Evolutionary conservation across 2,797 vertebrate genomes (phyloP), one percentile per base, ranked within the genome.

Genomic region (Hippoglossus hippoglossus): DNA sequence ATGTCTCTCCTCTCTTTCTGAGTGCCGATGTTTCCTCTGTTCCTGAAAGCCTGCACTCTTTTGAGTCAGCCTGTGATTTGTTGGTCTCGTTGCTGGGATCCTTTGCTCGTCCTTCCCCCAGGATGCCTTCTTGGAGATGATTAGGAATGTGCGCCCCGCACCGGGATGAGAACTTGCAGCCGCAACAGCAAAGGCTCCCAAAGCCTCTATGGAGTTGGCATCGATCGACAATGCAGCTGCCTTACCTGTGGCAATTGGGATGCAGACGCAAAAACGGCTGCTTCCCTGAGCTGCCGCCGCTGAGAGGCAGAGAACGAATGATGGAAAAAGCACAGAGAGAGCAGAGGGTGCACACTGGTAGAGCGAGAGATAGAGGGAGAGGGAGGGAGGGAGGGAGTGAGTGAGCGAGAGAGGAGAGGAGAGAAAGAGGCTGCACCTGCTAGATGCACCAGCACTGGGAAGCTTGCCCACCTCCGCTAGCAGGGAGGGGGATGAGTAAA

Each of bases 371-470:
- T 75, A 34, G 56, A 36, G 16, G 26, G 60, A 21, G 63, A 90
- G 90, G 39, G 5, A 87, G 76, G 25, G 68, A 75, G 79, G 66
- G 67, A 78, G 75, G 63, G 56, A 57, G 71, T 13, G 19, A 26
- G 56, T 13, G 61, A 71, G 82, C 9, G 65, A 56, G 76, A 54
- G 65, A 67, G 71, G 81, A 67, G 81, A 70, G 78, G 81, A 67
- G 81, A 70, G 78, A 83, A 61, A 73, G 87, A 82, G 84, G 81
- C 83, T 93, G 91, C 92, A 94, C 92, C 93, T 94, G 93, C 92
- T 94, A 86, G 84, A 92, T 92, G 92, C 92, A 91, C 90, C 90
- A 93, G 89, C 66, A 24, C 85, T 89, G 90, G 88, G 91, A 93
- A 92, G 73, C 85, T 59, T 92, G 92, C 91, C 92, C 90, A 91